A percentile compares a stretch with the other conserved stretches of the same genome.
Evolutionary conservation across 2,113 vertebrate genomes (phyloP).

Genomic region (Gymnarchus niloticus): DNA sequence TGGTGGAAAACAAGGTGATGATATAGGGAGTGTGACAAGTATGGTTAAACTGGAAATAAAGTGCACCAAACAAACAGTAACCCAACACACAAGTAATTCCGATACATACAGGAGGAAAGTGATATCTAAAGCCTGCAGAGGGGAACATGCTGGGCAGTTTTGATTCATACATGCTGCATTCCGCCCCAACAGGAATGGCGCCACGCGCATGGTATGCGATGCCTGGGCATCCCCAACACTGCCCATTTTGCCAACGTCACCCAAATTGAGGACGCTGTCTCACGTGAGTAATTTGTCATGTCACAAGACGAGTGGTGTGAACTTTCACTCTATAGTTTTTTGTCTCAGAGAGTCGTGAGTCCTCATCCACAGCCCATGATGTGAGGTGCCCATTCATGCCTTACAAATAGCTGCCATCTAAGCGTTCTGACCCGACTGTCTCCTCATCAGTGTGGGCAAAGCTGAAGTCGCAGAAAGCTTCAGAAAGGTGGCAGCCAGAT

Average conservation of each 20-base stretch:
- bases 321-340: background rate
- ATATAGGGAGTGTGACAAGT: too few relatives aligned
- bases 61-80: too few relatives aligned
- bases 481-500: slow-evolving; percentile 94
- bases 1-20: background rate
- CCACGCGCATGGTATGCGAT: slow-evolving; percentile 94
- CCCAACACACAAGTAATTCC: too few relatives aligned
- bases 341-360: background rate
- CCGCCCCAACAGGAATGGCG: slow-evolving; percentile 79
- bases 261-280: slow-evolving; percentile 95
- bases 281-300: slow-evolving; percentile 65
- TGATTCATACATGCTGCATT: background rate
- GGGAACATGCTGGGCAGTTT: background rate
- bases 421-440: background rate
- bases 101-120: background rate
- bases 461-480: slow-evolving; percentile 92
- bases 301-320: background rate
- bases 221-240: slow-evolving; percentile 93
- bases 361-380: too few relatives aligned
- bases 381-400: background rate
- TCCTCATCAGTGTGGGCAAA: slow-evolving; percentile 84
- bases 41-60: too few relatives aligned
- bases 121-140: background rate
- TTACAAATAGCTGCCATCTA: background rate
- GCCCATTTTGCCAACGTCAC: slow-evolving; percentile 98